These are phyloP conservation scores for Tolypeutes matacus DNA, from an alignment of 2,797 vertebrate species.

Conservation along the genomic window DNA sequence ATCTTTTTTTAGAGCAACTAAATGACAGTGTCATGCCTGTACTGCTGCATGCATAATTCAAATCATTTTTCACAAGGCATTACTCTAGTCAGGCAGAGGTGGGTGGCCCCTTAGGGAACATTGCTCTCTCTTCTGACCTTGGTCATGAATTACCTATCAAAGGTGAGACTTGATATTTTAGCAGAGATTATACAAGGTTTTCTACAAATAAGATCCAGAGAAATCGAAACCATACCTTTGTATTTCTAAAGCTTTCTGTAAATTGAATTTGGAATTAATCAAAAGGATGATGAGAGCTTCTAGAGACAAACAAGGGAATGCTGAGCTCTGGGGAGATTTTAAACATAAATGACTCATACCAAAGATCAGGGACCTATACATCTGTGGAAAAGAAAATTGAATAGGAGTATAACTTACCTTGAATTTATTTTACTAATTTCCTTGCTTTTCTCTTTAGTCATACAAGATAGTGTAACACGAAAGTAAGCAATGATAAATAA, in stretches of 20 bases:
- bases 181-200: conserved; percentile 71
- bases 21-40: conserved; percentile 75
- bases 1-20: conserved; percentile 76
- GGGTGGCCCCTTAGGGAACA: background rate
- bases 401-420: conserved; percentile 21
- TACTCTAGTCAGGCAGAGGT: conserved; percentile 10
- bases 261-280: conserved; percentile 77
- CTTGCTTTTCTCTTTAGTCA: conserved; percentile 13
- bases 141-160: conserved; percentile 71
- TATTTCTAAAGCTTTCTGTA: conserved; percentile 71
- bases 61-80: conserved; percentile 54
- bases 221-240: conserved; percentile 62
- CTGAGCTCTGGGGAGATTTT: conserved; percentile 44
- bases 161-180: conserved; percentile 66
- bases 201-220: conserved; percentile 66
- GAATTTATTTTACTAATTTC: conserved; percentile 40
- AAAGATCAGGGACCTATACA: background rate
- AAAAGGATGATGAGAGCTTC: conserved; percentile 56
- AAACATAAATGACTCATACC: conserved; percentile 48
- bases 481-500: conserved; percentile 43
- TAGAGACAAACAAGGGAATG: conserved; percentile 68
- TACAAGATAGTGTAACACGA: conserved; percentile 20
- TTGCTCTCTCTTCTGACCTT: conserved; percentile 70
- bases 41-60: conserved; percentile 73
- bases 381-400: conserved; percentile 29